Percentiles rank a stretch among this genome's conserved stretches.
Evolutionary conservation across 2,113 vertebrate genomes (phyloP).

Genomic region (Marmota monax): DNA sequence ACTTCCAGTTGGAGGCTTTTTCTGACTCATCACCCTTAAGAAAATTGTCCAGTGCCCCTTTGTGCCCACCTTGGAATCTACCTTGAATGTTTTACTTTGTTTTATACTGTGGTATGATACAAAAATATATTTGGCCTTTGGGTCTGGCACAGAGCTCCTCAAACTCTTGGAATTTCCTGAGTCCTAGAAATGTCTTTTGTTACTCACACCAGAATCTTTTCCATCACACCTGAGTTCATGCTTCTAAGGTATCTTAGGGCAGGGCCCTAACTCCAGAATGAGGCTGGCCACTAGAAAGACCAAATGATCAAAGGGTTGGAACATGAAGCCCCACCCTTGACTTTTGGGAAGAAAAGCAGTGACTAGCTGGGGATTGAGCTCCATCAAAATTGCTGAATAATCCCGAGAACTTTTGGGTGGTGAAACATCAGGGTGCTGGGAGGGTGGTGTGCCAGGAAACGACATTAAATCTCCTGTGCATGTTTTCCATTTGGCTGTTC

Average conservation of each 20-base stretch:
- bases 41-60: neutral
- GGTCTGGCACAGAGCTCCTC: neutral
- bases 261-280: neutral
- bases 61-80: neutral
- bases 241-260: neutral
- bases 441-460: neutral
- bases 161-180: neutral
- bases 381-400: neutral
- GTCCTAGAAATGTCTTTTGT: neutral
- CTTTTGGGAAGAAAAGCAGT: neutral
- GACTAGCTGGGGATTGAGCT: neutral
- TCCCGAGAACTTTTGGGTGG: neutral
- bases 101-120: neutral
- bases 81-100: neutral
- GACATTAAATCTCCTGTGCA: fast-evolving
- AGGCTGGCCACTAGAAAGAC: neutral
- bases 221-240: neutral
- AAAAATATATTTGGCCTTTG: slow-evolving; percentile 30
- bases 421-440: neutral
- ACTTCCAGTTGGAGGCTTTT: neutral
- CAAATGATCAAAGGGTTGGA: neutral
- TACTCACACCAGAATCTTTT: neutral
- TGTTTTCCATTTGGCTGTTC: neutral
- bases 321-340: neutral
- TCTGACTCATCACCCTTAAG: neutral